Evolutionary conservation across 1,140 invertebrate genomes (phyloP), one percentile per base, ranked within the genome.

Genomic region (Asobara japonica): DNA sequence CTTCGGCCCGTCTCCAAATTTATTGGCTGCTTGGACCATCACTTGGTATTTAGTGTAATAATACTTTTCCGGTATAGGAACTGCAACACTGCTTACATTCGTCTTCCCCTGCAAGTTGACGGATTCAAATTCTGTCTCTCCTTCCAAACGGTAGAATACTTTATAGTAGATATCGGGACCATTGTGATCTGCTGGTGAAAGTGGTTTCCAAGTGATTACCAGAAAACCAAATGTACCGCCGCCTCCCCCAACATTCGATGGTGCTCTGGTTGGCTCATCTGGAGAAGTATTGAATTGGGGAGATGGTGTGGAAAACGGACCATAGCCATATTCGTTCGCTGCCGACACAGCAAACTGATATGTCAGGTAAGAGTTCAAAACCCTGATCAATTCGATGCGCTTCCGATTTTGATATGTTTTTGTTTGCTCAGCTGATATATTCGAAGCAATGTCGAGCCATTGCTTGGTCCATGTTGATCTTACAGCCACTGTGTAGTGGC

Each of bases 141-240:
- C 89, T 66, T 92, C 91, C 3, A 92, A 89, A 74, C 94, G 92
- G 93, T 94, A 98, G 80, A 93, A 97, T 72, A 98, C 91, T 85
- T 95, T 96, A 83, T 98, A 98, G 83, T 96, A 92, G 76, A 98
- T 93, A 36, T 93, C 94, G 29, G 94, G 94, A 7, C 94, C 95
- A 85, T 97, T 96, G 86, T 97, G 96, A 75, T 97, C 89, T 65
- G 94, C 87, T 0, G 90, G 83, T 69, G 90, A 89, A 7, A 98
- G 79, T 6, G 94, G 92, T 71, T 92, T 89, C 97, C 97, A 99
- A 3, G 92, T 94, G 16, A 99, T 96, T 5, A 95, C 96, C 0
- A 99, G 90, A 82, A 97, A 96, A 0, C 97, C 96, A 72, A 96
- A 95, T 87, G 97, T 98, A 16, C 98, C 97, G 22, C 97, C 97